A percentile compares a stretch with the other conserved stretches of the same genome.
These are phyloP conservation scores for Chalcis sispes DNA, from an alignment of 2,888 invertebrate species.

Conservation along the genomic window DNA sequence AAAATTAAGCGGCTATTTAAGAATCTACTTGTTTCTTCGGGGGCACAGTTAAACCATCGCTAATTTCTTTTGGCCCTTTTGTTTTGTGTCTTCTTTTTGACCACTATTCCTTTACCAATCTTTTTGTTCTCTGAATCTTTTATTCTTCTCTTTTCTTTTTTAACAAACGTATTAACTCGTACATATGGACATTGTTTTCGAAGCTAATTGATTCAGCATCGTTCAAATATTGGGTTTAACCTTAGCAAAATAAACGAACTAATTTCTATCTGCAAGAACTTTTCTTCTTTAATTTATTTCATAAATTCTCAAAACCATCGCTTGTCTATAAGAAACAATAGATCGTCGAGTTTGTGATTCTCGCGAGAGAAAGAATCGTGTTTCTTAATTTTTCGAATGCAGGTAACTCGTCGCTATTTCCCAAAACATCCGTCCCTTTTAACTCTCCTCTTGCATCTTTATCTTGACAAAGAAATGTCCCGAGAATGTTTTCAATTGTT, in stretches of 20 bases:
- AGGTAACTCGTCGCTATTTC: not conserved
- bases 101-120: not conserved
- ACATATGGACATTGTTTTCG: not conserved
- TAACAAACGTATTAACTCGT: constrained; percentile 3
- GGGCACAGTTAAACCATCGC: constrained; percentile 64
- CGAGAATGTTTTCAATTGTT: constrained; percentile 48
- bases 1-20: constrained; percentile 68
- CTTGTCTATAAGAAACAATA: no score
- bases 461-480: constrained; percentile 43
- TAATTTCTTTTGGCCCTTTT: constrained; percentile 63
- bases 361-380: constrained; percentile 51
- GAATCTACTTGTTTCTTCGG: constrained; percentile 50
- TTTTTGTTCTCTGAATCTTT: not conserved
- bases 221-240: not conserved
- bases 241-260: no score
- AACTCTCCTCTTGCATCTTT: not conserved
- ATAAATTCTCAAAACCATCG: no score
- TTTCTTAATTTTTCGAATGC: constrained; percentile 39
- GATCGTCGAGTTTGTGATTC: no score
- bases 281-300: no score
- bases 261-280: no score
- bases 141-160: constrained; percentile 1
- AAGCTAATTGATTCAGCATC: not conserved
- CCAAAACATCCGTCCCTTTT: not conserved
- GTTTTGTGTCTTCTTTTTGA: no score